These are phyloP conservation scores for Ormia ochracea DNA, from an alignment of 2,888 invertebrate species.

Conservation along the genomic window DNA sequence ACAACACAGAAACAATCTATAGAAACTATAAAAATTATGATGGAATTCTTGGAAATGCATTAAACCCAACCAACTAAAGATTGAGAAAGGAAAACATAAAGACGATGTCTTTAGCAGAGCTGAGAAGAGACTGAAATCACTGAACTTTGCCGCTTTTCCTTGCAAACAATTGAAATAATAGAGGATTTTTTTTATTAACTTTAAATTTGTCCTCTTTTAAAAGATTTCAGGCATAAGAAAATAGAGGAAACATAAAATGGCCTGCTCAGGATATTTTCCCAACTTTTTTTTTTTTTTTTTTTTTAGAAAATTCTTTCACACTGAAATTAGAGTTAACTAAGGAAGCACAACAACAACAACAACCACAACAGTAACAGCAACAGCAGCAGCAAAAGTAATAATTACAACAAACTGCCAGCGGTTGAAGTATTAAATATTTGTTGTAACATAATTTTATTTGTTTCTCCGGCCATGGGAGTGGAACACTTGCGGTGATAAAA, in stretches of 20 bases:
- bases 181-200: constrained; percentile 27
- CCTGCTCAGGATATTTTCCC: constrained; percentile 1
- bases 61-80: constrained; percentile 30
- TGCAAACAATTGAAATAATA: constrained; percentile 18
- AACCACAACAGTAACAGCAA: no score
- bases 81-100: constrained; percentile 15
- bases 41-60: constrained; percentile 60
- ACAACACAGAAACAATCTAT: constrained; percentile 23
- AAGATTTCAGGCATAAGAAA: not conserved
- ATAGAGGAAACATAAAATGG: not conserved
- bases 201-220: constrained; percentile 5
- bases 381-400: no score
- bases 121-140: constrained; percentile 35
- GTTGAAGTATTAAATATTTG: constrained; percentile 23
- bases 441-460: constrained; percentile 26
- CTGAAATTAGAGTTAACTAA: constrained; percentile 1
- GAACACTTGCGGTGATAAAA: constrained; percentile 52
- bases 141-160: constrained; percentile 54
- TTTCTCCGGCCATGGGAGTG: not conserved
- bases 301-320: not conserved
- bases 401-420: no score
- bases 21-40: constrained; percentile 51
- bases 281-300: no score
- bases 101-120: not conserved
- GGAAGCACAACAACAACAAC: constrained; percentile 21